Evolutionary conservation across 1,140 invertebrate genomes (phyloP), one percentile per base, ranked within the genome.

Genomic region (Melipona quadrifasciata): DNA sequence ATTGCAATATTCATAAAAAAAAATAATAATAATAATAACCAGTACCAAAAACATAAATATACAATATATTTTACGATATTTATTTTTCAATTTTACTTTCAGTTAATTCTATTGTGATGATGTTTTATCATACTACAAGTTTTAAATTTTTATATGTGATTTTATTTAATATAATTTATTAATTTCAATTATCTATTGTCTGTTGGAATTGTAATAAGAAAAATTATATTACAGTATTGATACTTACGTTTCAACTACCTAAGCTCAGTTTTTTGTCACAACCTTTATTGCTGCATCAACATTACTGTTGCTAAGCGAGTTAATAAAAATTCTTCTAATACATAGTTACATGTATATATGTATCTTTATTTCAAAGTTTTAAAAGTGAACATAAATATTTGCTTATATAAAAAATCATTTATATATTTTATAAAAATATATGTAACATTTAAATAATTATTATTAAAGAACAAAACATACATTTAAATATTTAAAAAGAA

Each of bases 251-350:
- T 68, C n/a, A 68, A 39, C 16, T 68, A 55, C 19, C 17, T 57
- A 47, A 64, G 11, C 34, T 76, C 0, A 24, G 19, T 21, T 61
- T 76, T 34, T 58, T 76, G 11, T 39, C 16, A 4, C n/a, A 31
- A 27, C 4, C 11, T 65, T 55, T 68, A 34, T 68, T 79, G 51
- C 64, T 68, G 65, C 1, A 68, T 70, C 51, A 24, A 70, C 53
- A 57, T 39, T 27, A 47, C 57, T 82, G 61, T 82, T 65, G 47
- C 72, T 82, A 82, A 57, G 72, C 17, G 51, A 57, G 51, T 82
- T 31, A 58, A 5, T 16, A 65, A n/a, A 75, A 82, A 39, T 67
- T 64, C 5, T n/a, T 55, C n/a, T 27, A 75, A 61, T n/a, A 61
- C 24, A 61, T 3, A n/a, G 24, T n/a, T 65, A 31, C 27, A 34